Conservation (phyloP, 2,113 vertebrate species). For the Lycaon pictus region DNA sequence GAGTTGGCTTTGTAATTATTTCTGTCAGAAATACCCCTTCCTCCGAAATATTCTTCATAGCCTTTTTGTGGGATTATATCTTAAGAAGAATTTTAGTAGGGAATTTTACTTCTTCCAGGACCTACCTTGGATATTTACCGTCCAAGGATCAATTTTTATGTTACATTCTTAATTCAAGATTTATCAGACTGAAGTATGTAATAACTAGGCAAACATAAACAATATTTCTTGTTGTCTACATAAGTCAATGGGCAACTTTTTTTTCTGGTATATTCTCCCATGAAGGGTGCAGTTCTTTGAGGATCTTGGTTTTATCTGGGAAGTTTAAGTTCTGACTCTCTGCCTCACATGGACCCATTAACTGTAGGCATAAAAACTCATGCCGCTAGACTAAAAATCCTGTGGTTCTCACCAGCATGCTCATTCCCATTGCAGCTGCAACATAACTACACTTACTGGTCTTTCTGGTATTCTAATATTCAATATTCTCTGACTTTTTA, state of each 20-base stretch:
- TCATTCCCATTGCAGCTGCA: background rate
- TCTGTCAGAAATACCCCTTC: background rate
- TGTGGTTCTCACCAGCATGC: background rate
- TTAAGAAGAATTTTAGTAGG: background rate
- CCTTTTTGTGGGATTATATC: background rate
- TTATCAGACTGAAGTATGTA: background rate
- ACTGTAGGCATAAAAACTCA: background rate
- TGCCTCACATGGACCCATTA: background rate
- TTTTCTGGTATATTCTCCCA: background rate
- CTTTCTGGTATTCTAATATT: background rate
- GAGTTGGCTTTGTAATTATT: background rate
- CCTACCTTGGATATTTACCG: background rate
- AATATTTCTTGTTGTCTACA: background rate
- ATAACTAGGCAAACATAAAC: background rate
- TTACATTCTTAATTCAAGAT: background rate
- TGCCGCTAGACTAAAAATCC: background rate
- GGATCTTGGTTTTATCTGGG: background rate
- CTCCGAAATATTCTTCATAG: background rate
- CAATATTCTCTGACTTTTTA: background rate
- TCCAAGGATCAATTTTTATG: background rate
- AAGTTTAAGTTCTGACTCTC: background rate
- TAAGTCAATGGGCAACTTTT: background rate
- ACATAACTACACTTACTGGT: background rate
- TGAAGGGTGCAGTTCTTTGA: background rate
- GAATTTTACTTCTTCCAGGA: background rate